Conservation (phyloP, 2,888 invertebrate species). For the Brachylomia viminalis region DNA sequence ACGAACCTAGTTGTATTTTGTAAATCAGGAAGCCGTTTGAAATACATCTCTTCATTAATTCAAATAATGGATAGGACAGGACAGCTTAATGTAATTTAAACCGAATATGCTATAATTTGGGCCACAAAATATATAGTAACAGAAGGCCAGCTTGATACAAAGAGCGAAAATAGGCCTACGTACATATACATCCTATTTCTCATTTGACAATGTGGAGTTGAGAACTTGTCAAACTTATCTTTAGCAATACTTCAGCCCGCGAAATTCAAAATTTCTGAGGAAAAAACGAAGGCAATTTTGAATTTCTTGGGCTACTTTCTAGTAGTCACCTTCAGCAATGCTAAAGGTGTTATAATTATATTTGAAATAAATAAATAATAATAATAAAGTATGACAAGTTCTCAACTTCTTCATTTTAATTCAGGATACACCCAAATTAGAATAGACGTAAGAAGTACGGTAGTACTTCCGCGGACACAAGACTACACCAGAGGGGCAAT, state of each 20-base stretch:
- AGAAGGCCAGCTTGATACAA: background rate
- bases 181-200: background rate
- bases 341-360: no score
- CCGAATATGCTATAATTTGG: no score
- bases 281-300: background rate
- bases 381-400: no score
- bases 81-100: background rate
- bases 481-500: no score
- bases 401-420: no score
- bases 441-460: no score
- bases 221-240: background rate
- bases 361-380: no score
- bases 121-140: background rate
- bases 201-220: background rate
- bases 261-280: background rate
- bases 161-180: background rate
- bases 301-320: background rate
- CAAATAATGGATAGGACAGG: background rate
- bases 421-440: no score
- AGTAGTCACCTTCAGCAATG: no score
- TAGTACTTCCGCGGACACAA: no score
- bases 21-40: conserved; percentile 7
- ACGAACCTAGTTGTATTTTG: background rate
- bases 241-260: background rate
- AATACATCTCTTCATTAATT: conserved; percentile 10